Evolutionary conservation across 2,888 invertebrate species (phyloP).

Genomic region (Hypomecis punctinalis): DNA sequence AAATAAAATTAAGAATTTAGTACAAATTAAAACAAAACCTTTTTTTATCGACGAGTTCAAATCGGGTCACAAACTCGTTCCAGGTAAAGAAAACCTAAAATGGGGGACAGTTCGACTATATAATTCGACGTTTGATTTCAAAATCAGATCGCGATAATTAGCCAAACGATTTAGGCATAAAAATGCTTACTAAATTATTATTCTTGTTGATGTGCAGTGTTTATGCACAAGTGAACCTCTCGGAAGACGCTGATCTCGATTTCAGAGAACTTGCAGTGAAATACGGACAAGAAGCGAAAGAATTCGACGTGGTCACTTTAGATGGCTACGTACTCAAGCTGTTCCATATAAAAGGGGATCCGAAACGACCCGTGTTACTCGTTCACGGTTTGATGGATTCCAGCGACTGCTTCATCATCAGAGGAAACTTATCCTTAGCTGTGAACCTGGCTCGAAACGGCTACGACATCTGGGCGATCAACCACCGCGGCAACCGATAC

Average conservation of each 20-base stretch:
- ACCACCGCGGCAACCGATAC: constrained; percentile 86
- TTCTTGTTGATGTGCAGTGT: constrained; percentile 15
- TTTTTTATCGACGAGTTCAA: not conserved
- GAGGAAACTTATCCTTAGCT: constrained; percentile 56
- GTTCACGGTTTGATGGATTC: constrained; percentile 59
- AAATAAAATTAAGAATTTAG: too few relatives aligned
- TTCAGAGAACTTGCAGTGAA: constrained; percentile 54
- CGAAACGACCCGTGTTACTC: constrained; percentile 49
- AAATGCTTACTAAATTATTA: constrained; percentile 12
- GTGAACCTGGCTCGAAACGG: constrained; percentile 71
- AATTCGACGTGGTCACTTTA: constrained; percentile 50
- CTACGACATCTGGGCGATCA: constrained; percentile 75
- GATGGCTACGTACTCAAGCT: constrained; percentile 60
- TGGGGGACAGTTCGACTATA: not conserved
- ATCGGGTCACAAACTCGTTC: not conserved
- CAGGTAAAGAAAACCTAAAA: not conserved
- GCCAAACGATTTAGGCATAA: not conserved
- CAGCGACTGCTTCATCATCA: constrained; percentile 53
- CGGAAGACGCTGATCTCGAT: constrained; percentile 51
- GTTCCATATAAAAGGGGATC: constrained; percentile 52
- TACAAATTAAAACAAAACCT: too few relatives aligned
- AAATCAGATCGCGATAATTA: not conserved
- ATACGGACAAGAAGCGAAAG: constrained; percentile 52
- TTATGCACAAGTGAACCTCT: constrained; percentile 30
- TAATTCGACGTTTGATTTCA: not conserved